Evolutionary conservation across 2,888 invertebrate genomes (phyloP).

Genomic region (Terebella lapidaria): DNA sequence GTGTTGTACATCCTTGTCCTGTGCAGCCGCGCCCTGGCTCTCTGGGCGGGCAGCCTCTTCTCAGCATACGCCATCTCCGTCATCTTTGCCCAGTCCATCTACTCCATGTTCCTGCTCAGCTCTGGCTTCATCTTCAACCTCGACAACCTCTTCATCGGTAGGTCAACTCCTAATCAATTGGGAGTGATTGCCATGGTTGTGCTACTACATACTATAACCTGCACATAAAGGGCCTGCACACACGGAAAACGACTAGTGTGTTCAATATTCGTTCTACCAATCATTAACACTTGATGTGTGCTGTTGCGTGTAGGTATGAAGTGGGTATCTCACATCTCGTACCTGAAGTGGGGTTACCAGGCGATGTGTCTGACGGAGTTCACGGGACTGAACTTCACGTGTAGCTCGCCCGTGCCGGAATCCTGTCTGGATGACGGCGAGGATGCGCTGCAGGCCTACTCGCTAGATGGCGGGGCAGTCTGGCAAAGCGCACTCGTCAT

Average conservation of each 20-base stretch:
- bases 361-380: conserved; percentile 34
- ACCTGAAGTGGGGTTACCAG: conserved; percentile 41
- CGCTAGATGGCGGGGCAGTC: conserved; percentile 28
- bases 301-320: conserved; percentile 31
- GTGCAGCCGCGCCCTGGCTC: conserved; percentile 34
- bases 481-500: conserved; percentile 30
- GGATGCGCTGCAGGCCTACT: conserved; percentile 32
- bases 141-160: conserved; percentile 39
- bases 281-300: no score
- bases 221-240: no score
- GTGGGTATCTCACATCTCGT: conserved; percentile 39
- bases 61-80: conserved; percentile 38
- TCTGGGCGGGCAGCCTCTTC: conserved; percentile 33
- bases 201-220: no score
- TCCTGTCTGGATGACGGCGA: conserved; percentile 32
- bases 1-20: conserved; percentile 34
- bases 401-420: conserved; percentile 20
- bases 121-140: conserved; percentile 43
- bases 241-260: background rate
- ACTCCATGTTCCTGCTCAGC: conserved; percentile 37
- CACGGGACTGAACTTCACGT: conserved; percentile 31
- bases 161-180: conserved; percentile 3
- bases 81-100: conserved; percentile 36
- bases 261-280: background rate
- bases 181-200: no score